Evolutionary conservation across 2,888 invertebrate species (phyloP), one percentile per base, ranked within the genome.

Genomic region (Amiota mariae): DNA sequence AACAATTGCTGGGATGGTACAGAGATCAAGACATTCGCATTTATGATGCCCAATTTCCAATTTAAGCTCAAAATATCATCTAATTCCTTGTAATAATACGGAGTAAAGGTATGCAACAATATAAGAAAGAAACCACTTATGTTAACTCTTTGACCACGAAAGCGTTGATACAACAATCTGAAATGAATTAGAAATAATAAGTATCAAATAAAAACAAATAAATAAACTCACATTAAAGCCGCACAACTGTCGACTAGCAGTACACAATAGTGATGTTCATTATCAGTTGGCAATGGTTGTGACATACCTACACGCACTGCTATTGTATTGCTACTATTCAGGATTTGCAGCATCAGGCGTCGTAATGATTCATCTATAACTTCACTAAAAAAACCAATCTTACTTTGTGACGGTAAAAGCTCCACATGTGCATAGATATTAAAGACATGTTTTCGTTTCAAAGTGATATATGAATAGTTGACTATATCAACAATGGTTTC

Each of bases 1-100:
- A 82, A 70, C 18, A 82, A 73, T 8, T 70, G 11, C 51, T 81
- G 78, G 2, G 77, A 57, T n/a, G 76, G 70, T 0, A 78, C 76
- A 70, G 81, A 76, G n/a, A 84, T 74, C 6, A 85, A 70, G 0
- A 82, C 72, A 68, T 81, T 78, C 4, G 79, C 80, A 73, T 84
- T 72, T 2, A 78, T 68, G 1, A 82, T 73, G 12, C 81, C 81
- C n/a, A 68, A 59, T 2, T 36, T 8, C 79, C 77, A 79, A 71
- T 75, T 79, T 1, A 76, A 66, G 8, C 77, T 54, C 10, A 81
- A 77, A n/a, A 80, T 79, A 8, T 73, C 36, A 3, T 71, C 66
- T 24, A 85, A 74, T 6, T 77, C 78, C 18, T 78, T 76, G 59
- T 81, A 80, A 71, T 80, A 83, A 63, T 80, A 78, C 0, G 66